Evolutionary conservation across 92 coral and sea anemone species (phyloP).

Genomic region (Porites evermanni): DNA sequence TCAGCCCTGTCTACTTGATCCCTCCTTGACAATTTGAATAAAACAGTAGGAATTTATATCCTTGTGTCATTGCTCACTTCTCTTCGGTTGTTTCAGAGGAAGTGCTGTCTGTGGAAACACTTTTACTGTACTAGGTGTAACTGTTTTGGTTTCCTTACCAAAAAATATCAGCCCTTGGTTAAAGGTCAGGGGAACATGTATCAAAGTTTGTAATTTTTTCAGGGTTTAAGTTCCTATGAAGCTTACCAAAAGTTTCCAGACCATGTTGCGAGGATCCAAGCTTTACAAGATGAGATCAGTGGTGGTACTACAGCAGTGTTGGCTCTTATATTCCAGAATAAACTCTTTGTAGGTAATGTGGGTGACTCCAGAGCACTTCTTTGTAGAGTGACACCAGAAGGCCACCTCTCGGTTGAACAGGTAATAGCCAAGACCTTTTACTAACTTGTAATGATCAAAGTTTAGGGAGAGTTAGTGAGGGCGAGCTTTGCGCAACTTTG

Average conservation of each 20-base stretch:
- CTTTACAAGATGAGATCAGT: constrained; percentile 84
- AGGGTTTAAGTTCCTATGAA: constrained; percentile 95
- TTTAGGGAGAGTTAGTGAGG: no score
- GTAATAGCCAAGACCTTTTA: constrained; percentile 33
- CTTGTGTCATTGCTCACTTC: no score
- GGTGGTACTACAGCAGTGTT: constrained; percentile 99
- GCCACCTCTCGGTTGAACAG: constrained; percentile 84
- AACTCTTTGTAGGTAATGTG: constrained; percentile 93
- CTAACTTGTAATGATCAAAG: not conserved
- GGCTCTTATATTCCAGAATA: constrained; percentile 86
- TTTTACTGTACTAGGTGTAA: no score
- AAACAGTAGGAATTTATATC: no score
- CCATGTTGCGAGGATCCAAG: constrained; percentile 86
- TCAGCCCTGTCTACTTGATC: no score
- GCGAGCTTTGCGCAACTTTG: no score
- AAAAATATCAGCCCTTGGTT: no score
- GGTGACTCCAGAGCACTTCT: constrained; percentile 97
- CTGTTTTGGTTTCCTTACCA: no score
- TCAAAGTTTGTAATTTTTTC: not conserved
- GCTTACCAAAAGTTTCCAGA: constrained; percentile 90
- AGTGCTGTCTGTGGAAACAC: no score
- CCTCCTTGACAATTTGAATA: no score
- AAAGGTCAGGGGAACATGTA: no score
- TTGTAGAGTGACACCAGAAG: constrained; percentile 74
- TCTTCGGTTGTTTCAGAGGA: no score